Evolutionary conservation across 2,113 vertebrate genomes (phyloP).

Genomic region (Mohoua ochrocephala): DNA sequence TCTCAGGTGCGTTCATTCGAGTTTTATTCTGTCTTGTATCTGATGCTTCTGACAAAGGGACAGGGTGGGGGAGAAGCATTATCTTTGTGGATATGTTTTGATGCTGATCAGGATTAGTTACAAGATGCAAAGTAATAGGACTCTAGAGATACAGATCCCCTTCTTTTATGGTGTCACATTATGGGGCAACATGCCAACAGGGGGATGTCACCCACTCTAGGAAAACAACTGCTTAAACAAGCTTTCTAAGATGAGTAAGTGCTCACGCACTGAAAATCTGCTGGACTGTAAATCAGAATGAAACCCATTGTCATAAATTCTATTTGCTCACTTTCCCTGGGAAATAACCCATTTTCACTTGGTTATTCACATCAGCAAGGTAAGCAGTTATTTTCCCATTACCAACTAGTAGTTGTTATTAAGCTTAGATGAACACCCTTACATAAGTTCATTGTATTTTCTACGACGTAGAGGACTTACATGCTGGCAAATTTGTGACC

Average conservation of each 20-base stretch:
- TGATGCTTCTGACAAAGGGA: neutral
- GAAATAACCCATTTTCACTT: neutral
- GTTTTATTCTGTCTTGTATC: neutral
- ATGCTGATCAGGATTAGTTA: neutral
- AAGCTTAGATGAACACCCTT: neutral
- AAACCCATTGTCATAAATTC: neutral
- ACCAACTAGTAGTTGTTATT: neutral
- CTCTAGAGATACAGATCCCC: neutral
- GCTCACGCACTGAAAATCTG: neutral
- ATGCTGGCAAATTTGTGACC: neutral
- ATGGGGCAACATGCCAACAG: neutral
- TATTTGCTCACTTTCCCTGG: neutral
- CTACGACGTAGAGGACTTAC: neutral
- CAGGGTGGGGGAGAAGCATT: neutral
- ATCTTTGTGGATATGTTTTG: neutral
- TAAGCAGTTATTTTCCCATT: neutral
- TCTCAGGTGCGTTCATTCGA: slow-evolving; percentile 74
- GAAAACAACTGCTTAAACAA: neutral
- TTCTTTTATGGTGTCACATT: neutral
- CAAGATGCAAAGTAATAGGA: neutral
- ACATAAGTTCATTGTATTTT: neutral
- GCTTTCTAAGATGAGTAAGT: neutral
- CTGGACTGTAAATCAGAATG: neutral
- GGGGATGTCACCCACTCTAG: neutral
- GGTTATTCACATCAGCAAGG: neutral